These are phyloP conservation scores for Thymallus thymallus DNA, from an alignment of 2,113 vertebrate genomes.

Conservation along the genomic window DNA sequence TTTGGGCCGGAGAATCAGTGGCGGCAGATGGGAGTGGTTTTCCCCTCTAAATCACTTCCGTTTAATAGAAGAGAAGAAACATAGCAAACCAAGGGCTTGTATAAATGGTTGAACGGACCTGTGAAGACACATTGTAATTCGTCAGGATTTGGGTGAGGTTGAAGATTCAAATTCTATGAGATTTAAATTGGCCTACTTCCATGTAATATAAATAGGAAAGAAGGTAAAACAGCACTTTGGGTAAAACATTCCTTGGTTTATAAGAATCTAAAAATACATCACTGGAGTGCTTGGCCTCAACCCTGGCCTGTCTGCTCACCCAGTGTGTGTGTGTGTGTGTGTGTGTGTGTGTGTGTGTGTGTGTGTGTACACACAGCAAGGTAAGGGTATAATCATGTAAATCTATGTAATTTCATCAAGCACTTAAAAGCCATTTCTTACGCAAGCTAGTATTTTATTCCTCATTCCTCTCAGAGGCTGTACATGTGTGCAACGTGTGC, in stretches of 20 bases:
- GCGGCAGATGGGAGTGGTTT: constrained; percentile 15
- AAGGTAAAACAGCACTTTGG: constrained; percentile 12
- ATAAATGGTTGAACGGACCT: not conserved
- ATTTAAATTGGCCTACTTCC: not conserved
- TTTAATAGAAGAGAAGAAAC: not conserved
- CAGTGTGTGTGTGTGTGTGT: not conserved
- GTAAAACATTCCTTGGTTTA: constrained; percentile 34
- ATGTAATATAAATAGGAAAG: constrained; percentile 22
- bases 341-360: constrained; percentile 4
- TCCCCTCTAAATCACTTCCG: constrained; percentile 11
- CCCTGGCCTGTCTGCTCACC: not conserved
- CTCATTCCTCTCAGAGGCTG: not conserved
- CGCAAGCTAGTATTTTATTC: constrained; percentile 9
- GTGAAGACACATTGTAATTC: not conserved
- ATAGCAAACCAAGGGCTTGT: not conserved
- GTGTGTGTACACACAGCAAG: not conserved
- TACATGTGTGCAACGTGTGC: not conserved
- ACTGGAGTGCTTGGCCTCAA: constrained; percentile 9
- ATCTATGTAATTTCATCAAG: constrained; percentile 15
- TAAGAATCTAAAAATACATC: constrained; percentile 40
- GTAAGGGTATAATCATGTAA: not conserved
- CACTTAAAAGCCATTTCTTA: constrained; percentile 11
- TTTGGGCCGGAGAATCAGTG: constrained; percentile 25
- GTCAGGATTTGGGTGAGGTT: no score
- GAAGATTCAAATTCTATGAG: not conserved